Percentiles rank a stretch among this genome's conserved stretches.
Evolutionary conservation across 1,140 invertebrate genomes (phyloP).

Genomic region (Trinorchestia longiramus): DNA sequence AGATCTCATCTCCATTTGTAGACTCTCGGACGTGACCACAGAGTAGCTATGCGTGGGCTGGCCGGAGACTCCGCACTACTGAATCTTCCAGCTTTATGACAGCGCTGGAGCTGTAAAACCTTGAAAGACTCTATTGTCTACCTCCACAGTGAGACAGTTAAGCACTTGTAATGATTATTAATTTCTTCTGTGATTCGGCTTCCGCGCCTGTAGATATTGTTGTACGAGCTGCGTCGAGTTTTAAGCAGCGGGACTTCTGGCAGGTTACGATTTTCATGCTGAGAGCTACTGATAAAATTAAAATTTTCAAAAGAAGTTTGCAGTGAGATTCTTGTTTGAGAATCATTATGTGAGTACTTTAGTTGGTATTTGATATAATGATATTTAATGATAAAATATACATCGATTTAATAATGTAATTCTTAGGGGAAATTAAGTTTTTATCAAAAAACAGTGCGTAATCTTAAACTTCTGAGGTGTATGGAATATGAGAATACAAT

Average conservation of each 20-base stretch:
- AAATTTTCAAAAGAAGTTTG: not conserved
- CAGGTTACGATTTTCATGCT: not conserved
- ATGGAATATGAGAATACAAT: too few relatives aligned
- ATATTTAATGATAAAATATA: not conserved
- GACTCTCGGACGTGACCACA: constrained; percentile 34
- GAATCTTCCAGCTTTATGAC: constrained; percentile 22
- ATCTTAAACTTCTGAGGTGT: not conserved
- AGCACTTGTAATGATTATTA: constrained; percentile 40
- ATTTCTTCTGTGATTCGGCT: constrained; percentile 22
- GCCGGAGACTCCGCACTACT: not conserved
- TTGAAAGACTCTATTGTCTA: constrained; percentile 47
- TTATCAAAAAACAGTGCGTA: not conserved
- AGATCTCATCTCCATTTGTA: not conserved
- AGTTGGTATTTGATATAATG: not conserved
- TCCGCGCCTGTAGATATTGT: not conserved
- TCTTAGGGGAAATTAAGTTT: too few relatives aligned
- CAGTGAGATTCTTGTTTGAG: not conserved
- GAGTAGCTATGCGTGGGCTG: constrained; percentile 38
- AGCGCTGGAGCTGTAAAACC: constrained; percentile 28
- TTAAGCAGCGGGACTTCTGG: not conserved
- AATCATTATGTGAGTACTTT: not conserved
- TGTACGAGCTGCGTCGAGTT: not conserved
- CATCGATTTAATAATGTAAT: too few relatives aligned
- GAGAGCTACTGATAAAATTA: not conserved
- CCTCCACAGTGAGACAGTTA: constrained; percentile 38